Evolutionary conservation across 2,888 invertebrate species (phyloP).

Genomic region (Anagyrus pseudococci): DNA sequence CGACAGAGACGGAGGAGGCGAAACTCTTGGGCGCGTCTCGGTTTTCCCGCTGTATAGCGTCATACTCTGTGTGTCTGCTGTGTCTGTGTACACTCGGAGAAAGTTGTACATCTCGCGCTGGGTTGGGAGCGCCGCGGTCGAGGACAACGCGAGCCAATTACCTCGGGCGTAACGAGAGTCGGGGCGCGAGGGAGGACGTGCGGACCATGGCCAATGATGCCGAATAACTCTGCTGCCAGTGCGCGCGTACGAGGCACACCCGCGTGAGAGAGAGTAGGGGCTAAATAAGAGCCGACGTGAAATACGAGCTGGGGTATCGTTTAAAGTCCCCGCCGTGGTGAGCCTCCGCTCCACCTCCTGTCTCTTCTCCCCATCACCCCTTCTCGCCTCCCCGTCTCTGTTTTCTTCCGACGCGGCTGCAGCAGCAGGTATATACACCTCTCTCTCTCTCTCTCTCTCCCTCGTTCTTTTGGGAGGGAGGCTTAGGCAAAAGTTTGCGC

Average conservation of each 20-base stretch:
- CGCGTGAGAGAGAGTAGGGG: not conserved
- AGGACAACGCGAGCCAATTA: conserved; percentile 19
- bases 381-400: conserved; percentile 3
- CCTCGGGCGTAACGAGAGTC: conserved; percentile 33
- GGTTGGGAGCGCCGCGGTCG: conserved; percentile 1
- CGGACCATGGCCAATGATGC: conserved; percentile 17
- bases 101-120: not conserved
- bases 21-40: too few species aligned
- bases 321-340: conserved; percentile 47
- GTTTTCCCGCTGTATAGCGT: too few species aligned
- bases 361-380: conserved; percentile 3
- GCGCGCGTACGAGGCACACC: not conserved
- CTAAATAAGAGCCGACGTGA: conserved; percentile 50
- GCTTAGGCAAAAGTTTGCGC: conserved; percentile 46
- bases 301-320: conserved; percentile 47
- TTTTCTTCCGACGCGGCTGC: not conserved
- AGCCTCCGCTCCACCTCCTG: conserved; percentile 16
- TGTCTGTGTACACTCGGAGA: too few species aligned
- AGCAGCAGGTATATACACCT: too few species aligned
- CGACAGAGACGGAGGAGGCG: too few species aligned
- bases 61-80: too few species aligned
- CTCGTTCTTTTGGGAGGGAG: not conserved
- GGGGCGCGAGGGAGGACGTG: not conserved
- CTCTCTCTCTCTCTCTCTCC: too few species aligned
- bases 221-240: conserved; percentile 9